Percentiles rank a stretch among this genome's conserved stretches.
Evolutionary conservation across 2,888 invertebrate species (phyloP).

Genomic region (Drosophila sordidapex): DNA sequence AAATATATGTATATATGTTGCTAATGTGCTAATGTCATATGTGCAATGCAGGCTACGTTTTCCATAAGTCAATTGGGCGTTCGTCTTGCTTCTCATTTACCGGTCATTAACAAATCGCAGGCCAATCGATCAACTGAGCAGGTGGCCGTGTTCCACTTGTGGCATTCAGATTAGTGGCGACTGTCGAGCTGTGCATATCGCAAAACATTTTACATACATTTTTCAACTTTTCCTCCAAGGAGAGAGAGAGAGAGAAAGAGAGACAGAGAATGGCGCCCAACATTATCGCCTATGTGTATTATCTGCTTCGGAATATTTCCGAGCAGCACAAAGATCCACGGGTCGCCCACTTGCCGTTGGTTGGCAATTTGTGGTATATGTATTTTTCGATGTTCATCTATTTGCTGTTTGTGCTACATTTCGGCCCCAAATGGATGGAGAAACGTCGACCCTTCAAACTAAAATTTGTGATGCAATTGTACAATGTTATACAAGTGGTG

Average conservation of each 20-base stretch:
- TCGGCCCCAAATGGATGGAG: conserved; percentile 91
- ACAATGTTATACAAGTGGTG: conserved; percentile 88
- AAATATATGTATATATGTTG: not conserved
- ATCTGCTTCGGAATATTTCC: conserved; percentile 56
- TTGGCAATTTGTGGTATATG: conserved; percentile 88
- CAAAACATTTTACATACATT: not conserved
- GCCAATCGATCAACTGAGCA: conserved; percentile 15
- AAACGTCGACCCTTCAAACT: conserved; percentile 88
- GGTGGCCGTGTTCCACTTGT: not conserved
- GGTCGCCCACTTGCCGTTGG: conserved; percentile 88
- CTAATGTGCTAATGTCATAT: not conserved
- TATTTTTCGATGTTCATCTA: conserved; percentile 86
- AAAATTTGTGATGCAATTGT: conserved; percentile 88
- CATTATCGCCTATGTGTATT: conserved; percentile 70
- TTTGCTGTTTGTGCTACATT: conserved; percentile 88
- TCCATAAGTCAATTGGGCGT: conserved; percentile 52
- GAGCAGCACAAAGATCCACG: conserved; percentile 74
- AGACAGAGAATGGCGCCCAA: conserved; percentile 58
- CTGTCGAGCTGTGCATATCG: conserved; percentile 43
- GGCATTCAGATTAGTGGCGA: conserved; percentile 46
- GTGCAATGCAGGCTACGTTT: not conserved
- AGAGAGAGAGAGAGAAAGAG: conserved; percentile 7
- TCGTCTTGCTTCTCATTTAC: conserved; percentile 54
- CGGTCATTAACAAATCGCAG: conserved; percentile 60
- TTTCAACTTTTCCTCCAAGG: not conserved